A percentile compares a stretch with the other conserved stretches of the same genome.
These are phyloP conservation scores for Actinostola sp. DNA, from an alignment of 92 coral and sea anemone species.

Conservation along the genomic window DNA sequence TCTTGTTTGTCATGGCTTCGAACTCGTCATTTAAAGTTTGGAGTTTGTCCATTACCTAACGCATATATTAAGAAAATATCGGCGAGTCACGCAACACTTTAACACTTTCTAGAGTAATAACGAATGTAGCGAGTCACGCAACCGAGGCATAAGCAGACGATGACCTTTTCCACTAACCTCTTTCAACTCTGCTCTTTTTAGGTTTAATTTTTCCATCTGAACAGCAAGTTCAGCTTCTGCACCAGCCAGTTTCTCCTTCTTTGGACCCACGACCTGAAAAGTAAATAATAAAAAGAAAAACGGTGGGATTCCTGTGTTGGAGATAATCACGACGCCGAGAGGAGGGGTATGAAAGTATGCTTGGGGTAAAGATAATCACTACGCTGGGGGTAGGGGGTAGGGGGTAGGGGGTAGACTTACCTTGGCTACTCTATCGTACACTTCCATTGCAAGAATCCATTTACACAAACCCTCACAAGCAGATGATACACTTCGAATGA, in stretches of 20 bases:
- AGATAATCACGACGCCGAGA: not conserved
- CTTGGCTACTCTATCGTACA: conserved; percentile 98
- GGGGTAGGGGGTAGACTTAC: conserved; percentile 31
- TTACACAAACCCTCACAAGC: conserved; percentile 99
- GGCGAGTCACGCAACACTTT: too few relatives aligned
- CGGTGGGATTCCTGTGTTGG: not conserved
- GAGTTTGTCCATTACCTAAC: conserved; percentile 92
- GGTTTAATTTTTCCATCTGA: conserved; percentile 95
- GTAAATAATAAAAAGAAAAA: not conserved
- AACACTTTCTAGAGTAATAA: too few relatives aligned
- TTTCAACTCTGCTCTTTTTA: conserved; percentile 92
- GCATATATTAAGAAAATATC: not conserved
- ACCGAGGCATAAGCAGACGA: too few relatives aligned
- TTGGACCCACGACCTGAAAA: conserved; percentile 96
- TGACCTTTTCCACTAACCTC: conserved; percentile 58
- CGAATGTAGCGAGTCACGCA: too few relatives aligned
- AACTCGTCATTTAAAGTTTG: conserved; percentile 98
- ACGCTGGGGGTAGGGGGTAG: not conserved
- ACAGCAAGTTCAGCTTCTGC: conserved; percentile 97
- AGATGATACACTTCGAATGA: conserved; percentile 93
- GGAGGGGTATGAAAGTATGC: not conserved
- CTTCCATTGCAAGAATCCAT: conserved; percentile 99
- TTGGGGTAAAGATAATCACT: not conserved
- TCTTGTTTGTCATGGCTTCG: conserved; percentile 94
- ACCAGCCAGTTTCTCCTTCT: conserved; percentile 90